phyloP scores from a whole-genome alignment of 2,797 vertebrate species.

The Scarus forsteni region DNA sequence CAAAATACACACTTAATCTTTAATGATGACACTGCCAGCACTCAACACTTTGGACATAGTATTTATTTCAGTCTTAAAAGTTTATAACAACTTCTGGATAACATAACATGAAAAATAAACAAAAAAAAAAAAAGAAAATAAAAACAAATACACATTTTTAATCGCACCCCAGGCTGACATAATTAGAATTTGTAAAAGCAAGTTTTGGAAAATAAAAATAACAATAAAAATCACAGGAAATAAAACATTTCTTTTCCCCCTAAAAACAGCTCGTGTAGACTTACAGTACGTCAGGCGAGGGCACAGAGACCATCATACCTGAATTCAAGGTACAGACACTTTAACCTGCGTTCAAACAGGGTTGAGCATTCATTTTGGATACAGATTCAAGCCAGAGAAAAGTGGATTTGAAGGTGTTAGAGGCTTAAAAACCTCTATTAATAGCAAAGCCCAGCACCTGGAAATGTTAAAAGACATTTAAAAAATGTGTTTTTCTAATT shows the following conservation, averaged over 20 bases:
- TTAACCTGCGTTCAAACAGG: slow-evolving; percentile 2
- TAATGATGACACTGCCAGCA: slow-evolving; percentile 12
- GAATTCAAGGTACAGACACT: slow-evolving; percentile 37
- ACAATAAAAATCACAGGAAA: slow-evolving; percentile 72
- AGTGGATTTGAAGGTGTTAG: slow-evolving; percentile 49
- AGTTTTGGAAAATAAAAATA: slow-evolving; percentile 65
- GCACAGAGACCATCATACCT: slow-evolving; percentile 21
- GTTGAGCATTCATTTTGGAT: slow-evolving; percentile 19
- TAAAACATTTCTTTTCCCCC: slow-evolving; percentile 40
- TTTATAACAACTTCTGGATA: slow-evolving; percentile 88
- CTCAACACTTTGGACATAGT: slow-evolving; percentile 69
- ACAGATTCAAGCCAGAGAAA: slow-evolving; percentile 42
- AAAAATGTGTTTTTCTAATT: slow-evolving; percentile 44
- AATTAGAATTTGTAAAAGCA: slow-evolving; percentile 73
- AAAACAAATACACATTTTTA: slow-evolving; percentile 67
- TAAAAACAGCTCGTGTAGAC: slow-evolving; percentile 56
- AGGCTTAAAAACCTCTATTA: slow-evolving; percentile 44
- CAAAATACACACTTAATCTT: neutral
- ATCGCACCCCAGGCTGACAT: slow-evolving; percentile 76
- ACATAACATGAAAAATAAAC: slow-evolving; percentile 80
- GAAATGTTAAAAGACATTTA: slow-evolving; percentile 60
- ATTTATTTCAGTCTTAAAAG: slow-evolving; percentile 89
- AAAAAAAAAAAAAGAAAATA: slow-evolving; percentile 36
- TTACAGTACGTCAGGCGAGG: slow-evolving; percentile 57
- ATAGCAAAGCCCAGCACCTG: slow-evolving; percentile 68